Conservation (phyloP, 2,797 vertebrate species). For the Phrynocephalus forsythii region DNA sequence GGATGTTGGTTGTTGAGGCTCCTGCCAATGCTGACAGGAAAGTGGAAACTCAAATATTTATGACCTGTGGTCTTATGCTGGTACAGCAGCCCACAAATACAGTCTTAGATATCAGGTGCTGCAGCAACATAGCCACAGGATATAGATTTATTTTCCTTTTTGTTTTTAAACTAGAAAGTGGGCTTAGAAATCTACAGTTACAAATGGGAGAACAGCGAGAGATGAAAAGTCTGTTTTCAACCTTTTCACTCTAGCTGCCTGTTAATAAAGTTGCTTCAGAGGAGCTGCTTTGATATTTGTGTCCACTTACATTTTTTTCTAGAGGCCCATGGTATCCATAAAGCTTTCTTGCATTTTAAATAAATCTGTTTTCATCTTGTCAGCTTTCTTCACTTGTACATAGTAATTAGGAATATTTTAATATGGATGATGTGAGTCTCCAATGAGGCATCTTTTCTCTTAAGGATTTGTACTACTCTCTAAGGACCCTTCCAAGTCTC, state of each 20-base stretch:
- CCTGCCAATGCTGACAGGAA: background rate
- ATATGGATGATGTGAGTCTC: too few relatives aligned
- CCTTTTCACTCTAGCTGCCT: background rate
- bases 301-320: too few relatives aligned
- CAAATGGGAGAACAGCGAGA: background rate
- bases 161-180: background rate
- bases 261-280: background rate
- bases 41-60: background rate
- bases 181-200: background rate
- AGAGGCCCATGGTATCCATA: too few relatives aligned
- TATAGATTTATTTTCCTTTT: background rate
- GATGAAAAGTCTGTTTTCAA: background rate
- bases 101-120: background rate
- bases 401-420: too few relatives aligned
- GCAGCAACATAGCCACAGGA: background rate
- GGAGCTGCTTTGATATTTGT: too few relatives aligned
- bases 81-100: background rate
- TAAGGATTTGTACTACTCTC: background rate
- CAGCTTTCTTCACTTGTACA: too few relatives aligned
- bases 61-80: background rate
- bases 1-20: background rate
- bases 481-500: background rate
- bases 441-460: background rate
- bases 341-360: too few relatives aligned
- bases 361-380: too few relatives aligned